Percentiles rank a stretch among this genome's conserved stretches.
Conservation (phyloP, 2,113 vertebrate genomes). For the Microcebus murinus region DNA sequence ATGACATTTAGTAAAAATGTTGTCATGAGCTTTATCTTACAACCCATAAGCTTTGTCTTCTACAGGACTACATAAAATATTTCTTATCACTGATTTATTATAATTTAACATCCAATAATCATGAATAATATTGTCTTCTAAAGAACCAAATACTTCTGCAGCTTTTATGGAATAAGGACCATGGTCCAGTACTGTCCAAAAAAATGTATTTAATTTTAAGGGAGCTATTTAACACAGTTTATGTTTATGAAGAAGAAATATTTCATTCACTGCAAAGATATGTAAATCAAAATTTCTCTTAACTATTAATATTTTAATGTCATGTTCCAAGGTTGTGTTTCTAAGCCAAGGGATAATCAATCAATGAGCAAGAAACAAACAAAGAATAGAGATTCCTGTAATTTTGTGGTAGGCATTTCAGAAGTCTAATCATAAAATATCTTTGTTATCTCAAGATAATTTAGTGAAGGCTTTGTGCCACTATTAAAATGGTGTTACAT, state of each 20-base stretch:
- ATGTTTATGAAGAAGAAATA: not conserved
- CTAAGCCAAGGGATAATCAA: not conserved
- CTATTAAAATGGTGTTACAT: not conserved
- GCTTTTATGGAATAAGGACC: not conserved
- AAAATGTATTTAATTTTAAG: conserved; percentile 24
- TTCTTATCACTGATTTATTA: not conserved
- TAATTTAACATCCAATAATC: not conserved
- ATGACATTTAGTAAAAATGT: conserved; percentile 5
- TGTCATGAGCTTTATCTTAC: not conserved
- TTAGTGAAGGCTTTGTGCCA: not conserved
- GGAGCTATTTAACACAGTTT: not conserved
- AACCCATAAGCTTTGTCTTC: not conserved
- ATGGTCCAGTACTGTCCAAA: not conserved
- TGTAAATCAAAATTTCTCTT: not conserved
- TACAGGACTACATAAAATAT: not conserved
- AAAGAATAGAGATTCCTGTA: not conserved
- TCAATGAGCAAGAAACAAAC: not conserved
- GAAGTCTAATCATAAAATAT: not conserved
- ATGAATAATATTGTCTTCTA: not conserved
- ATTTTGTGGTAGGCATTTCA: not conserved
- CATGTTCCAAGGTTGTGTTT: not conserved
- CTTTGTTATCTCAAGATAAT: not conserved
- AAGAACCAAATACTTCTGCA: not conserved
- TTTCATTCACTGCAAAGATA: not conserved
- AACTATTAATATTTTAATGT: not conserved